Base-by-base conservation (phyloP, 2,888 invertebrate species). In the Parnassius glacialis region DNA sequence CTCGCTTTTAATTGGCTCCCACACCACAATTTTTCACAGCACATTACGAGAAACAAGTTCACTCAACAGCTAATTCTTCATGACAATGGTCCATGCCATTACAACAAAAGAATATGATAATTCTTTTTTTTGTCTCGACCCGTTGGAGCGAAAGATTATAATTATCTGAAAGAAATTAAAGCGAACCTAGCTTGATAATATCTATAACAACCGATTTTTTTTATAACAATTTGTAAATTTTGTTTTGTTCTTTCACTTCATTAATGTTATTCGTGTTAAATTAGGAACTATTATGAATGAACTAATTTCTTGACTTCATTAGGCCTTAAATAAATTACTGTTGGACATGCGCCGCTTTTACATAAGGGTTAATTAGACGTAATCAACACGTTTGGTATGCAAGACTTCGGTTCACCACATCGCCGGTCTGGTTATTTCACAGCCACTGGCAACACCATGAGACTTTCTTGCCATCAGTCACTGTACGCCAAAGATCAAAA, bases 81-180 rank as follows among this genome's bases (percentile, higher is more conserved):
- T 82, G 86, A 90, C 89, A 90, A 87, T 87, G 84, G 87, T 79
- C 54, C 80, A 76, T 34, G 34, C 79, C 78, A 81, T 79, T 74
- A 80, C 84, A 84, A 90, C 85, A 84, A 84, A 86, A 83, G 87
- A 87, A 88, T 89, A 90, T 90, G 90, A 83, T 85, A 90, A 90
- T 90, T 84, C 71, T 71, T 79, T 81, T n/a, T 86, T 89, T 88
- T 90, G 90, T 90, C 79, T 77, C 78, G 78, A 71, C 62, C 77
- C 87, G 81, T 56, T 84, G 78, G 85, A 85, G 87, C 89, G 88
- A 81, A 89, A 87, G 86, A 87, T 86, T 89, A 87, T 90, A 90
- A 90, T 90, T 88, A 90, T 88, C 80, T 79, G 74, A 77, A 84
- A 77, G 83, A 83, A 85, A 83, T 83, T 59, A 45, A 55, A 45